phyloP scores from a whole-genome alignment of 2,888 invertebrate species.

The Rhimphoctona megacephalus region DNA sequence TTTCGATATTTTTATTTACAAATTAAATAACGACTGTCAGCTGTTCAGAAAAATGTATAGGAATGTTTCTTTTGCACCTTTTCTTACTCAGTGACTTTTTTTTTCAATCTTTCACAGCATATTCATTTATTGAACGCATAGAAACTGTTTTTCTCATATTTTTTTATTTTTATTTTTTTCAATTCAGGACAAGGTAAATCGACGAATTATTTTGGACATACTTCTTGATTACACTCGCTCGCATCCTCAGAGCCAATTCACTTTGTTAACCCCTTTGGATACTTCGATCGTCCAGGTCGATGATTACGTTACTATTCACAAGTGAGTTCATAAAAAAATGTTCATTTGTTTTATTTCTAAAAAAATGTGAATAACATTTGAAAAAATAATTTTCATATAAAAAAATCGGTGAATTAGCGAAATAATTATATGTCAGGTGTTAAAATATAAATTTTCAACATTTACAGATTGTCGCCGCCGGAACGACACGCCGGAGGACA shows the following conservation, averaged over 20 bases:
- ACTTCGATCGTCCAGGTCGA: conserved; percentile 86
- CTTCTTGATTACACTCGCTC: conserved; percentile 91
- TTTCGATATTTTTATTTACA: conserved; percentile 31
- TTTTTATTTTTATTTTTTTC: not conserved
- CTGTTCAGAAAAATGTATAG: not conserved
- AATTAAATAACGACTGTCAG: not conserved
- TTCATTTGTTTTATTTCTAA: not conserved
- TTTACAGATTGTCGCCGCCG: conserved; percentile 77
- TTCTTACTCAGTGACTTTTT: not conserved
- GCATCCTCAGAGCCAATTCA: conserved; percentile 91
- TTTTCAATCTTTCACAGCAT: not conserved
- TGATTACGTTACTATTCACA: conserved; percentile 87
- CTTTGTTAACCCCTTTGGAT: conserved; percentile 96
- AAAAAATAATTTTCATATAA: no score
- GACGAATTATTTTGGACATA: conserved; percentile 92
- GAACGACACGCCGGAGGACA: conserved; percentile 70
- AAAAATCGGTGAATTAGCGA: no score
- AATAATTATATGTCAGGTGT: no score
- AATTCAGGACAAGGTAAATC: conserved; percentile 92
- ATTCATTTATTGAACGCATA: not conserved
- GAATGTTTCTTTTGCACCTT: not conserved
- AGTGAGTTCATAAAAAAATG: conserved; percentile 81
- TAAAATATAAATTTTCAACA: conserved; percentile 1
- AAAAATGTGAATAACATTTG: no score
- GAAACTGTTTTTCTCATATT: not conserved